Percentiles rank a stretch among this genome's conserved stretches.
These are phyloP conservation scores for Heterotilapia buettikoferi DNA, from an alignment of 2,113 vertebrate species.

Conservation along the genomic window DNA sequence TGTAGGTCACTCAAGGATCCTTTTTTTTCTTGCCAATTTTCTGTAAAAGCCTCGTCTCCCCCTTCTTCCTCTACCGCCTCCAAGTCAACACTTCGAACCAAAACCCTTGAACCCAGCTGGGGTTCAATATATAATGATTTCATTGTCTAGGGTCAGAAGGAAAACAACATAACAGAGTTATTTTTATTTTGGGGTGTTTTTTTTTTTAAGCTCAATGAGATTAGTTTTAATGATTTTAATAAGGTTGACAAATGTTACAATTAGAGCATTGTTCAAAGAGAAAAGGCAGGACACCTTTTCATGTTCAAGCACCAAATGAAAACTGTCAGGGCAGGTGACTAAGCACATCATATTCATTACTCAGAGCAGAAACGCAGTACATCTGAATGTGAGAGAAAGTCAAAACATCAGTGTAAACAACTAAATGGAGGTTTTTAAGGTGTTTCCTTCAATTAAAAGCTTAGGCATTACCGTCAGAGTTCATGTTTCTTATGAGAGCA, in stretches of 20 bases:
- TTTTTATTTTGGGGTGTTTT: rapidly evolving
- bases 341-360: not conserved
- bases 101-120: not conserved
- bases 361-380: not conserved
- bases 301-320: not conserved
- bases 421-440: not conserved
- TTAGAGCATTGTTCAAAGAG: not conserved
- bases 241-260: not conserved
- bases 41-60: not conserved
- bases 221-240: not conserved
- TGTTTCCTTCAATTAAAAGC: not conserved
- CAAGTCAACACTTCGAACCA: not conserved
- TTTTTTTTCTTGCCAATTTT: not conserved
- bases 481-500: not conserved
- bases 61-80: not conserved
- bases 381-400: not conserved
- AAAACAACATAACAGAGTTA: not conserved
- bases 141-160: not conserved
- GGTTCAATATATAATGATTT: not conserved
- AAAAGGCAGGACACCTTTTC: not conserved
- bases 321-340: not conserved
- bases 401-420: not conserved
- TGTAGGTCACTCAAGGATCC: not conserved
- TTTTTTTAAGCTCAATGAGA: not conserved
- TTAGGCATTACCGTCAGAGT: not conserved